A percentile compares a stretch with the other conserved stretches of the same genome.
These are phyloP conservation scores for Recurvirostra avosetta DNA, from an alignment of 2,113 vertebrate genomes.

Conservation along the genomic window DNA sequence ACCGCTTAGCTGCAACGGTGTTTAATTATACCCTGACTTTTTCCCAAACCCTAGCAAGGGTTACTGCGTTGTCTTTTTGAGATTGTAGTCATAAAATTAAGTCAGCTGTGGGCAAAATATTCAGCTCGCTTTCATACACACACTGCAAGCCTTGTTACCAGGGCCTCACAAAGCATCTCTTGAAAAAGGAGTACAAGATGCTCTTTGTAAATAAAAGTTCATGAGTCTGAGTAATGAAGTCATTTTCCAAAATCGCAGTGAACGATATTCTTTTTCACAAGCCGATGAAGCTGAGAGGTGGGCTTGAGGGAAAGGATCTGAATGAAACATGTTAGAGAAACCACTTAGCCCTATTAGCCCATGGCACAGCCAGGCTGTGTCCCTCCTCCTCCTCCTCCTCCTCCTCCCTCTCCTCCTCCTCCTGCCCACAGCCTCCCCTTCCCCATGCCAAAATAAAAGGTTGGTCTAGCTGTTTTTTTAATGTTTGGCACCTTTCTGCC, in stretches of 20 bases:
- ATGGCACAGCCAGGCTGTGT: background rate
- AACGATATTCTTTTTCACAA: conserved; percentile 60
- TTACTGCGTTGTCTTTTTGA: conserved; percentile 44
- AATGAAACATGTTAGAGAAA: conserved; percentile 32
- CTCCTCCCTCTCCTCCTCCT: background rate
- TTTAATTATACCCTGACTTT: background rate
- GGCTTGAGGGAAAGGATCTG: conserved; percentile 18
- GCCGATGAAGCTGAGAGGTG: conserved; percentile 14
- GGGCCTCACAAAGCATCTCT: conserved; percentile 79
- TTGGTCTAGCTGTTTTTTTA: background rate
- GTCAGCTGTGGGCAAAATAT: conserved; percentile 49
- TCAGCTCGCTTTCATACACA: conserved; percentile 62
- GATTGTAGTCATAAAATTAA: conserved; percentile 54
- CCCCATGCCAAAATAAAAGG: background rate
- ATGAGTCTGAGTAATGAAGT: conserved; percentile 76
- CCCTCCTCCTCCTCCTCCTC: background rate
- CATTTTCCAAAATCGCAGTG: conserved; percentile 69
- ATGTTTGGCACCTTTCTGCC: conserved; percentile 24
- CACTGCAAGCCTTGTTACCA: conserved; percentile 78
- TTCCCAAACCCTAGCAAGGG: conserved; percentile 21
- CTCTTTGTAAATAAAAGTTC: conserved; percentile 86
- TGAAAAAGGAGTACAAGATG: conserved; percentile 80
- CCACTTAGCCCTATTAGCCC: background rate
- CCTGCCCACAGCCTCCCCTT: background rate
- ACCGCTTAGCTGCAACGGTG: background rate